A percentile compares a stretch with the other conserved stretches of the same genome.
Evolutionary conservation across 1,140 invertebrate species (phyloP).

Genomic region (Diachasmimorpha longicaudata): DNA sequence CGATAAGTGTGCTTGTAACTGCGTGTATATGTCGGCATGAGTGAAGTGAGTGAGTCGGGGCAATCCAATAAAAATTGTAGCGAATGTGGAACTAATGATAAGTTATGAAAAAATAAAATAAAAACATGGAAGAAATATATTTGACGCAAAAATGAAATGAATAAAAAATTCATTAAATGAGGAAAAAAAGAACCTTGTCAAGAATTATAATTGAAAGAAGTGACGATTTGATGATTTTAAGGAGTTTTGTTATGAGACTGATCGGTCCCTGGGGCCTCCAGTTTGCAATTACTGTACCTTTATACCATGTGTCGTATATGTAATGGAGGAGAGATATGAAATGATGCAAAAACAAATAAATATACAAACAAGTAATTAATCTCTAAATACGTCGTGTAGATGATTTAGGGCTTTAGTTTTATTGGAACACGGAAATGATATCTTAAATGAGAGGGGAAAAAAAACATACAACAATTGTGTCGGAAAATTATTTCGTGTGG

Average conservation of each 20-base stretch:
- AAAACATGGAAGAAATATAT: constrained; percentile 3
- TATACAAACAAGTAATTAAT: constrained; percentile 16
- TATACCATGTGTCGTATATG: constrained; percentile 42
- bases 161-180: constrained; percentile 7
- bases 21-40: constrained; percentile 5
- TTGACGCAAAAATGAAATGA: constrained; percentile 25
- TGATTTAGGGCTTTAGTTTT: constrained; percentile 3
- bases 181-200: background rate
- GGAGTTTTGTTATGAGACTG: constrained; percentile 59
- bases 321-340: constrained; percentile 22
- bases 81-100: background rate
- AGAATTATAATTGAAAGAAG: constrained; percentile 15
- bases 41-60: constrained; percentile 35
- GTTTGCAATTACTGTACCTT: constrained; percentile 54
- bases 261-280: constrained; percentile 49
- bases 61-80: constrained; percentile 31
- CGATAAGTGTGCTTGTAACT: background rate
- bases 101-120: constrained; percentile 27
- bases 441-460: background rate
- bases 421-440: background rate
- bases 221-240: constrained; percentile 32
- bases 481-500: constrained; percentile 30
- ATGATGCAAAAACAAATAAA: background rate
- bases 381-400: constrained; percentile 5
- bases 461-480: constrained; percentile 33